Evolutionary conservation across 2,888 invertebrate species (phyloP).

Genomic region (Omphaloscelis lunosa): DNA sequence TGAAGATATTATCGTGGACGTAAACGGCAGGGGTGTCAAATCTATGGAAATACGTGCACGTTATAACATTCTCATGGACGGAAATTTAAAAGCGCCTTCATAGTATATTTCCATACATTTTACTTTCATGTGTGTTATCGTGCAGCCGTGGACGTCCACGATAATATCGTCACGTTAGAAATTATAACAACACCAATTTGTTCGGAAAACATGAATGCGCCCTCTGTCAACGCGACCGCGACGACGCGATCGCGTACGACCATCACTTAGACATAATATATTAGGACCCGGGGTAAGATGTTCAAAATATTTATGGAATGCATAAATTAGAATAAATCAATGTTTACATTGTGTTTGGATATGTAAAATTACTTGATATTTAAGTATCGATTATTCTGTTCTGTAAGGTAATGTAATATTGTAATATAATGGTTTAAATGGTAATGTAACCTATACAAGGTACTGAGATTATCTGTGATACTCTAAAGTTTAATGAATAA

Average conservation of each 20-base stretch:
- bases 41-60: background rate
- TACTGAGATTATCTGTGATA: constrained; percentile 2
- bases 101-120: no score
- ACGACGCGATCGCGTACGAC: no score
- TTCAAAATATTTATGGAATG: constrained; percentile 44
- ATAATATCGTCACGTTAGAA: no score
- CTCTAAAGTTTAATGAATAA: no score
- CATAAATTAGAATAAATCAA: constrained; percentile 62
- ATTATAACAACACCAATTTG: background rate
- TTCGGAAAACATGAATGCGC: background rate
- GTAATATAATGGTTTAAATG: constrained; percentile 25
- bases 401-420: constrained; percentile 22
- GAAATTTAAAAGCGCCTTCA: no score
- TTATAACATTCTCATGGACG: no score
- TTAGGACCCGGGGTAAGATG: constrained; percentile 3
- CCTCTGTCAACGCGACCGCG: background rate
- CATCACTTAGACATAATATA: background rate
- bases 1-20: no score
- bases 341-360: constrained; percentile 33
- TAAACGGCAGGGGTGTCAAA: background rate
- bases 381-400: constrained; percentile 36
- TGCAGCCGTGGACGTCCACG: no score
- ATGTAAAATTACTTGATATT: constrained; percentile 30
- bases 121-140: no score
- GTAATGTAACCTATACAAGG: constrained; percentile 10